Conservation (phyloP, 2,797 vertebrate species). For the Chaetodon trifasciatus region DNA sequence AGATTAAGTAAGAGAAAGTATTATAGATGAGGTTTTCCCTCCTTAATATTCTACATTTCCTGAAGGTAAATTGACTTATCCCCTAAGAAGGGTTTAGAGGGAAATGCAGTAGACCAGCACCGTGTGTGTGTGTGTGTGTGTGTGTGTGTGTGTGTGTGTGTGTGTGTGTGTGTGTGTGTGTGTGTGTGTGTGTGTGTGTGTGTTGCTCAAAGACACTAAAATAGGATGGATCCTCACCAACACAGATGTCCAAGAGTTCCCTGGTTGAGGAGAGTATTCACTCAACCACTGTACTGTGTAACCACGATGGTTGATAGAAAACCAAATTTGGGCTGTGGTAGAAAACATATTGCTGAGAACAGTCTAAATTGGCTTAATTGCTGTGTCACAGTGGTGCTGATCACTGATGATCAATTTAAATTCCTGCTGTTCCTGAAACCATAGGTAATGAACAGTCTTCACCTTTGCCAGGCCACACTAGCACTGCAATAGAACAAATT, state of each 20-base stretch:
- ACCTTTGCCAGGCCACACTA: too few species aligned
- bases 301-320: neutral
- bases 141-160: neutral
- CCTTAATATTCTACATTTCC: neutral
- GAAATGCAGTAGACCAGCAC: neutral
- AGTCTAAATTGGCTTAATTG: neutral
- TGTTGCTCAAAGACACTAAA: constrained; percentile 32
- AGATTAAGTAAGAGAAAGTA: neutral
- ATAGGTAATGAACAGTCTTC: neutral
- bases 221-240: constrained; percentile 17
- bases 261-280: neutral
- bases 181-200: neutral
- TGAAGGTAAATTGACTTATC: neutral
- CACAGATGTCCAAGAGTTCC: neutral
- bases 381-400: neutral
- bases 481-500: too few species aligned
- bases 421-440: neutral
- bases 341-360: neutral
- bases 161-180: neutral
- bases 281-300: too few species aligned
- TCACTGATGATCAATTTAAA: neutral
- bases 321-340: neutral
- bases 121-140: neutral
- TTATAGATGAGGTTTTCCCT: neutral
- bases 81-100: neutral